Base-by-base conservation (phyloP, 2,888 invertebrate species). In the Conus canariensis region DNA sequence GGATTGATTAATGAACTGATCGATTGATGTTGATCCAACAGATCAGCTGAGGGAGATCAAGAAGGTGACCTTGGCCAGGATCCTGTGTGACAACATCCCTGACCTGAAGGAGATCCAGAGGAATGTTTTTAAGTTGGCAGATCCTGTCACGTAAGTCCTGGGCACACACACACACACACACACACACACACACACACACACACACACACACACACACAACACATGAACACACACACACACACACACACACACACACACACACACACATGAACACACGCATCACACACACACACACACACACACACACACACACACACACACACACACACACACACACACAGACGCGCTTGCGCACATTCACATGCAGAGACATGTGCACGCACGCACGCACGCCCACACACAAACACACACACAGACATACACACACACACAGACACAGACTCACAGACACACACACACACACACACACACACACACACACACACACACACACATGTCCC, bases 11-110 rank as follows among this genome's bases (percentile, higher is more conserved):
- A 45, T 45, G 60, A 64, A 45, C 45, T 80, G 80, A 80, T 45
- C 45, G 45, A 30, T 30, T 80, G 45, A 80, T 80, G 12, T 80
- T 80, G 80, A 45, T 19, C 30, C 45, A 30, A 19, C 86, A 87
- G 87, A 87, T n/a, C 87, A 87, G 58, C 74, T 87, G 87, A 56
- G 14, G 58, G 74, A 87, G 87, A 87, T 87, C 56, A 70, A 87
- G 87, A 70, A 87, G 58, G 74, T 87, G 56, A 87, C 74, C n/a
- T 22, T 87, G 58, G 70, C 87, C 0, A 70, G 67, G 56, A 64
- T 87, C 87, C 64, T 87, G 45, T 87, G 87, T 74, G 87, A 87
- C 87, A 87, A 70, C 58, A 25, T 16, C 25, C 86, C 58, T 10
- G 87, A 87, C 22, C 64, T 87, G 30, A 56, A 19, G 19, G 22